Conservation (phyloP, 2,888 invertebrate species). For the Coenonympha glycerion region DNA sequence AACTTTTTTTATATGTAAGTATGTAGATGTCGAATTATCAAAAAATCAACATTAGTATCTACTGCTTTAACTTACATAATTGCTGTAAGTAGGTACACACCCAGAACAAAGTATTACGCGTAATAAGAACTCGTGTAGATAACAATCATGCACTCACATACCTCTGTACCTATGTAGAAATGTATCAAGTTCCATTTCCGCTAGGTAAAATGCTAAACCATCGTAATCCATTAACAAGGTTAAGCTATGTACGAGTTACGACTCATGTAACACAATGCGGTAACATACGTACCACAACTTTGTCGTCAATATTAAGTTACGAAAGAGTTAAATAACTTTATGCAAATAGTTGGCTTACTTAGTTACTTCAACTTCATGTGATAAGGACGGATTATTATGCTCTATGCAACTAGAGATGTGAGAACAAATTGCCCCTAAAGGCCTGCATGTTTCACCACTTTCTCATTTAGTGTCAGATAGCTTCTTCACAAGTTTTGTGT, state of each 20-base stretch:
- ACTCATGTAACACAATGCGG: slow-evolving; percentile 12
- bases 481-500: no score
- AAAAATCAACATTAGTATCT: no score
- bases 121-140: neutral
- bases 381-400: neutral
- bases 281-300: slow-evolving; percentile 7
- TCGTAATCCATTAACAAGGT: slow-evolving; percentile 13
- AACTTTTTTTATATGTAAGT: no score
- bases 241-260: slow-evolving; percentile 3
- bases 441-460: no score
- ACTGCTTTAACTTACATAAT: neutral
- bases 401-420: neutral
- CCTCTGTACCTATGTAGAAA: slow-evolving; percentile 1
- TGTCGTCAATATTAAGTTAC: slow-evolving; percentile 7
- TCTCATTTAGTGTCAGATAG: no score
- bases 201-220: slow-evolving; percentile 6
- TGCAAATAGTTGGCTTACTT: neutral
- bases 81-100: neutral
- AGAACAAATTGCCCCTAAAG: neutral
- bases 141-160: neutral
- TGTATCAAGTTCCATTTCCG: slow-evolving; percentile 10
- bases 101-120: neutral
- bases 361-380: neutral
- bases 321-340: slow-evolving; percentile 6
- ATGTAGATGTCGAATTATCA: no score